Base-by-base conservation (phyloP, 2,888 invertebrate genomes). In the Gastracanthus pulcherrimus region DNA sequence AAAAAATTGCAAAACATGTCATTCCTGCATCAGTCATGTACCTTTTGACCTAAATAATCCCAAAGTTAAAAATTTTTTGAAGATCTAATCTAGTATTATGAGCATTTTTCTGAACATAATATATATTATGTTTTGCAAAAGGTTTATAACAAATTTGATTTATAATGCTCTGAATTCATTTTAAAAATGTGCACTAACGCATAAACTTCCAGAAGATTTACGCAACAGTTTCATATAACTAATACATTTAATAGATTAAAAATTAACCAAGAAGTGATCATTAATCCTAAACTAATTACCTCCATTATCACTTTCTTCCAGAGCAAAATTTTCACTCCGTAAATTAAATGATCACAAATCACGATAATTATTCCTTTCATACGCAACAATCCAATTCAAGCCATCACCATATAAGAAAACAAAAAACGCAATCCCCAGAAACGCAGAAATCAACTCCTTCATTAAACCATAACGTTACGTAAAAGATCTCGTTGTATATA, bases 311-410 rank as follows among this genome's bases (percentile, higher is more conserved):
- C 55, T 70, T 34, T 29, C 69, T 55, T 36, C 36, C 23, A 23
- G 23, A 51, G 36, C 9, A n/a, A 23, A 36, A 70, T 55, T 70
- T 70, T 70, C 55, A 36, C 70, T 70, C 19, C 26, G 23, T 55
- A 23, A 38, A 11, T 38, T 23, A 26, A 23, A 23, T n/a, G 36
- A 70, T 36, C 38, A 19, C 36, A 6, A 36, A 19, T 62, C 13
- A 16, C 34, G 9, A 34, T 36, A 55, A 48, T 70, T n/a, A 19
- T 16, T 55, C 34, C 31, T 3, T 55, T 9, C n/a, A 5, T 19
- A 55, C 26, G n/a, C n/a, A n/a, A n/a, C n/a, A n/a, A 55, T 26
- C 48, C 55, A 26, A 55, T 55, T 55, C 5, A 2, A 13, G 13
- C 16, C 26, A 23, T 19, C 26, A 11, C 55, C 23, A 55, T 26